A percentile compares a stretch with the other conserved stretches of the same genome.
Conservation (phyloP, 2,888 invertebrate genomes). For the Odontocerum albicorne region DNA sequence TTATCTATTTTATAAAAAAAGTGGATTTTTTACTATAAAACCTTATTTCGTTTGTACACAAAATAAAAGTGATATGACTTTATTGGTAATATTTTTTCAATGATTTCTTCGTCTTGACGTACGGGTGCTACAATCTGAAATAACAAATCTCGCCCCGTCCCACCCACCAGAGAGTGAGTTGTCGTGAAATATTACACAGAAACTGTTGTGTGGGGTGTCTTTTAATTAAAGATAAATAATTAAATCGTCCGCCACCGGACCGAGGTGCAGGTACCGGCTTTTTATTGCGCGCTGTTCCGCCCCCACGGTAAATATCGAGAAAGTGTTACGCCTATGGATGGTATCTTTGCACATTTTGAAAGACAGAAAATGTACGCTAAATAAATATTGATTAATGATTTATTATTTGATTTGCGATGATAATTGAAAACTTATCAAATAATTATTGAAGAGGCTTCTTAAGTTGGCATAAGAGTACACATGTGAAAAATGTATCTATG, state of each 20-base stretch:
- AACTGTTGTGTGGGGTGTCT: constrained; percentile 21
- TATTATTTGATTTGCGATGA: not conserved
- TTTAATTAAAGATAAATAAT: constrained; percentile 37
- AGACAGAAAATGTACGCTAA: not conserved
- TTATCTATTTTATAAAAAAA: too few species aligned
- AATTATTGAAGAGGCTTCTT: not conserved
- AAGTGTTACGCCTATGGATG: constrained; percentile 7
- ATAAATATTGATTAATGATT: not conserved
- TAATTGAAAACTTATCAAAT: not conserved
- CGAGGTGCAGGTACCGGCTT: constrained; percentile 1
- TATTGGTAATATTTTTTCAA: too few species aligned
- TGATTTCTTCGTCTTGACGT: too few species aligned
- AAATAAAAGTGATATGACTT: too few species aligned
- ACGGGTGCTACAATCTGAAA: constrained; percentile 16
- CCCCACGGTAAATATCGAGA: constrained; percentile 26
- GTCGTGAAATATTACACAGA: constrained; percentile 21
- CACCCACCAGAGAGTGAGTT: constrained; percentile 1
- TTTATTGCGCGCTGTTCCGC: constrained; percentile 16
- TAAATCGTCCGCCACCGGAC: constrained; percentile 27
- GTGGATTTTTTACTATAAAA: too few species aligned
- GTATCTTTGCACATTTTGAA: not conserved
- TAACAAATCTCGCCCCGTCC: constrained; percentile 14
- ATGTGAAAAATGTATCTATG: too few species aligned
- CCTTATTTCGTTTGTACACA: too few species aligned
- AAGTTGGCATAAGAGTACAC: too few species aligned